Conservation (phyloP, 1,140 invertebrate species). For the Lasioglossum baleicum region DNA sequence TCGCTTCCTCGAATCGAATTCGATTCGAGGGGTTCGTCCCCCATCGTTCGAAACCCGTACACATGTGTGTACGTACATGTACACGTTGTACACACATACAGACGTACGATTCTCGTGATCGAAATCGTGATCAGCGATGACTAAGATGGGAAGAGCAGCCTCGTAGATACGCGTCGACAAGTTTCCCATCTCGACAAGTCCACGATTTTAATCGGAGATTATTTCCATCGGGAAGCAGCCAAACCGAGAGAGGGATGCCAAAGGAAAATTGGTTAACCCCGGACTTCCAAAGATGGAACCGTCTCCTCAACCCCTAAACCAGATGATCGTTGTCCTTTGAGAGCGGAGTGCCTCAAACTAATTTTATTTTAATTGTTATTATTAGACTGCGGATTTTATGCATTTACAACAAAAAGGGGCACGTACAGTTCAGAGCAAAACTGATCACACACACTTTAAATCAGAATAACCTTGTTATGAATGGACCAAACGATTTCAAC, state of each 20-base stretch:
- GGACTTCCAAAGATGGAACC: background rate
- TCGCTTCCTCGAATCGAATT: constrained; percentile 44
- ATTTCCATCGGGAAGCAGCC: background rate
- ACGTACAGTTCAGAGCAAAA: too few relatives aligned
- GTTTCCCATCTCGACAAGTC: background rate
- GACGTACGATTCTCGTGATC: constrained; percentile 29
- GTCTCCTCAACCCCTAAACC: too few relatives aligned
- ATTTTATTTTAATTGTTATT: too few relatives aligned
- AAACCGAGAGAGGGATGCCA: background rate
- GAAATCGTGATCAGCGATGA: constrained; percentile 49
- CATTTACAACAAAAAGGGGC: too few relatives aligned
- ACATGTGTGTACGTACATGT: background rate
- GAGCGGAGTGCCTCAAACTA: too few relatives aligned
- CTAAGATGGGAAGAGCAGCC: constrained; percentile 29
- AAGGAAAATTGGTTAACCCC: background rate
- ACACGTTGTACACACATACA: background rate
- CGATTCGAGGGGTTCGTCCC: constrained; percentile 36
- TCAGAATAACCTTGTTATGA: too few relatives aligned
- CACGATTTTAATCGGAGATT: background rate
- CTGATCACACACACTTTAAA: too few relatives aligned
- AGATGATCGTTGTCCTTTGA: too few relatives aligned
- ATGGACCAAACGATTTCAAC: too few relatives aligned
- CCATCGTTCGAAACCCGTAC: constrained; percentile 1
- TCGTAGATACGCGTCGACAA: background rate
- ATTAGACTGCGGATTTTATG: too few relatives aligned